These are phyloP conservation scores for Zygothrica quintamaculata DNA, from an alignment of 2,888 invertebrate genomes.

Conservation along the genomic window DNA sequence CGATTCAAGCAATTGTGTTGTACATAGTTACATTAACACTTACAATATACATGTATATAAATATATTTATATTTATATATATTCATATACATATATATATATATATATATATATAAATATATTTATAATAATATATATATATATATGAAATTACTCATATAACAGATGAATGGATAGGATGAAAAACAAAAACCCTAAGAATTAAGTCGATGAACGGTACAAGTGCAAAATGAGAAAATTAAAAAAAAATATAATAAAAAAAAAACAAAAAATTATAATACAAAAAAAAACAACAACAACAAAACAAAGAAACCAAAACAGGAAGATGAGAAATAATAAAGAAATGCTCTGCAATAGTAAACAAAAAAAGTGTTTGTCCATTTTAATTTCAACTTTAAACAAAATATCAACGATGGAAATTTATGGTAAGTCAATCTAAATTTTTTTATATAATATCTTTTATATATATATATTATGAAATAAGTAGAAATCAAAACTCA, in stretches of 20 bases:
- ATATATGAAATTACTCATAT: constrained; percentile 68
- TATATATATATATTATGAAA: no score
- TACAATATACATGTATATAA: constrained; percentile 62
- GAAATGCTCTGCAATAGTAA: constrained; percentile 83
- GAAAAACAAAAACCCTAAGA: constrained; percentile 50
- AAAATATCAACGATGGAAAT: neutral
- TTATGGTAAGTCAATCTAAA: no score
- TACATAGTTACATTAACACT: constrained; percentile 74
- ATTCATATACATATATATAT: constrained; percentile 44
- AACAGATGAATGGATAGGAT: constrained; percentile 45
- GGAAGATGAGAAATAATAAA: constrained; percentile 69
- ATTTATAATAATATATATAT: constrained; percentile 32
- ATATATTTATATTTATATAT: constrained; percentile 47
- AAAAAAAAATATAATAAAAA: constrained; percentile 57
- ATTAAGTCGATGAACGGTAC: constrained; percentile 76
- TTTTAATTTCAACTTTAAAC: no score
- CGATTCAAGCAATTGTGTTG: constrained; percentile 61
- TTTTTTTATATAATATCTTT: neutral
- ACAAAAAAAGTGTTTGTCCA: constrained; percentile 35
- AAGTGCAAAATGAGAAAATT: constrained; percentile 66
- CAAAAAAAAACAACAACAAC: constrained; percentile 43
- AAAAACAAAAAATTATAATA: constrained; percentile 43
- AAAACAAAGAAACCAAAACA: constrained; percentile 45
- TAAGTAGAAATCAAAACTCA: no score
- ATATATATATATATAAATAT: constrained; percentile 36